Percentiles rank a stretch among this genome's conserved stretches.
phyloP scores from a whole-genome alignment of 2,888 invertebrate species.

The Ochlodes sylvanus region DNA sequence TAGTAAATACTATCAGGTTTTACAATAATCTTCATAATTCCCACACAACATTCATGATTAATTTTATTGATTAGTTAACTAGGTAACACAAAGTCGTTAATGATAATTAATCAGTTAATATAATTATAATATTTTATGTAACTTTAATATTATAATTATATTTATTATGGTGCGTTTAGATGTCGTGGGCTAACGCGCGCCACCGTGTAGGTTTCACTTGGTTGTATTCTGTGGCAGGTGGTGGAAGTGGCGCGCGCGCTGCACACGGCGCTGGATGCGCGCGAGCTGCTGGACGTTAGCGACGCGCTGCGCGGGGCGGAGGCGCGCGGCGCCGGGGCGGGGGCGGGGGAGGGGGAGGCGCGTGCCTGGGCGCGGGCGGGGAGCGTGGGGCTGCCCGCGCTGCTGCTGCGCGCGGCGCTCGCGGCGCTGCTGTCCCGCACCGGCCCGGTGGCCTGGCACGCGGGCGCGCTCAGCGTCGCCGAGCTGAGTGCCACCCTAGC shows the following conservation, averaged over 20 bases:
- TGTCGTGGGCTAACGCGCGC: no score
- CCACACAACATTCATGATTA: no score
- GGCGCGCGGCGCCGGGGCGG: constrained; percentile 8
- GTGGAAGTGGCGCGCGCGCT: constrained; percentile 45
- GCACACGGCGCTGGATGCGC: constrained; percentile 55
- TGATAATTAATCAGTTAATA: no score
- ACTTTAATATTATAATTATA: no score
- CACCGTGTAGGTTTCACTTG: no score
- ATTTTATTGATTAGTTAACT: no score
- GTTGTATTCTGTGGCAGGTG: constrained; percentile 12
- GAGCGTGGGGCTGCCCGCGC: constrained; percentile 1
- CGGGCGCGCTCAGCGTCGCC: neutral
- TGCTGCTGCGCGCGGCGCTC: constrained; percentile 13
- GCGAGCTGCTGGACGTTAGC: constrained; percentile 42
- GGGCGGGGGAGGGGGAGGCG: constrained; percentile 15
- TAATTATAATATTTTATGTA: no score
- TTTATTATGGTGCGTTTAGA: no score
- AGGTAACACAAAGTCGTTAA: no score
- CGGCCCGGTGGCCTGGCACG: neutral
- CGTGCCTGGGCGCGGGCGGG: constrained; percentile 8
- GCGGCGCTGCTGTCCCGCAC: neutral
- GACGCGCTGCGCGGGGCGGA: constrained; percentile 38
- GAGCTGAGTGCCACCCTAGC: neutral
- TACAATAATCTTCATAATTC: no score
- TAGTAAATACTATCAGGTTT: no score